These are phyloP conservation scores for Melanotaenia nigrans DNA, from an alignment of 2,797 vertebrate species.

Conservation along the genomic window DNA sequence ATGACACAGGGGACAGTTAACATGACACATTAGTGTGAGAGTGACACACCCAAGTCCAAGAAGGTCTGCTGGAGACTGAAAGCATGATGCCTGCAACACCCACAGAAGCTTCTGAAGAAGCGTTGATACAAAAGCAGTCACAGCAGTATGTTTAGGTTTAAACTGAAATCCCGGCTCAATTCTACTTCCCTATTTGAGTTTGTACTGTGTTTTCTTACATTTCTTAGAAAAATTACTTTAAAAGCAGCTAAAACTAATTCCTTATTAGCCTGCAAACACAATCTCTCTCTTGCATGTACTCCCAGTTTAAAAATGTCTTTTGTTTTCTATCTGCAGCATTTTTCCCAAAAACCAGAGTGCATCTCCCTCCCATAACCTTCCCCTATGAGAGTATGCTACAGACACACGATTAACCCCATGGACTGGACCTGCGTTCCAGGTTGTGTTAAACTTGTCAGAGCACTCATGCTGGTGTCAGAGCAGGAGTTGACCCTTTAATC, in stretches of 20 bases:
- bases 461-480: conserved; percentile 55
- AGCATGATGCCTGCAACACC: conserved; percentile 59
- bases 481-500: conserved; percentile 66
- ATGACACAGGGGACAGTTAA: conserved; percentile 71
- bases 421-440: conserved; percentile 49
- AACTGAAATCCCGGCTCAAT: not conserved
- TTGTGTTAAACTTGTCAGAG: conserved; percentile 45
- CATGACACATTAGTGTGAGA: conserved; percentile 76
- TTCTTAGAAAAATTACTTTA: not conserved
- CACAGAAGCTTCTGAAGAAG: conserved; percentile 31
- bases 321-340: conserved; percentile 30
- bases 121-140: conserved; percentile 22
- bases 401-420: conserved; percentile 41
- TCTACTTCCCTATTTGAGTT: not conserved
- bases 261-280: not conserved
- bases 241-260: too few species aligned
- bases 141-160: conserved; percentile 22
- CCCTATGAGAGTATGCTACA: conserved; percentile 47
- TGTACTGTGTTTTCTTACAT: not conserved
- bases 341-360: conserved; percentile 37
- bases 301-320: conserved; percentile 4
- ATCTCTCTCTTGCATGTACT: not conserved
- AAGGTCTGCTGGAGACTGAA: conserved; percentile 62
- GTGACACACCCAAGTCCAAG: conserved; percentile 76
- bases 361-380: conserved; percentile 31